phyloP scores from a whole-genome alignment of 2,797 vertebrate species.

The Cercopithecus mitis region DNA sequence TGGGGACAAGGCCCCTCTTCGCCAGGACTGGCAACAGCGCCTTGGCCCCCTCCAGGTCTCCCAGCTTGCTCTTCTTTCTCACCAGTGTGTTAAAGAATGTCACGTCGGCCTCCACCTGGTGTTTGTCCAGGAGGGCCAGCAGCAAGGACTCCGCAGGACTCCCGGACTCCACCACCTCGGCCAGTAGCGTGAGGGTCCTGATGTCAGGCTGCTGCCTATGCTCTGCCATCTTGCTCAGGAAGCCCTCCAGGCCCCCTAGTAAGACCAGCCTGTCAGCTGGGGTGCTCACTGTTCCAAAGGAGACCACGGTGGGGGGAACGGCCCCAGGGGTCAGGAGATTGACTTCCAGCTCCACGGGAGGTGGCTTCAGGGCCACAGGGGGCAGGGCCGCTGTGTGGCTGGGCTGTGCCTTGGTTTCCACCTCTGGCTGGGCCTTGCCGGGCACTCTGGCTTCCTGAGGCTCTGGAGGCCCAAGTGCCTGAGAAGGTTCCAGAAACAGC shows the following conservation, averaged over 20 bases:
- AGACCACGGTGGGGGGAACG: constrained; percentile 79
- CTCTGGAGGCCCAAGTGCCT: not conserved
- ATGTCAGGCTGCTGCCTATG: constrained; percentile 87
- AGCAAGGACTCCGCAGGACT: constrained; percentile 84
- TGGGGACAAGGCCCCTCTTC: constrained; percentile 85
- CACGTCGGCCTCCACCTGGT: constrained; percentile 88
- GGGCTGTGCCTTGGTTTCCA: not conserved
- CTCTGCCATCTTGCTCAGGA: constrained; percentile 91
- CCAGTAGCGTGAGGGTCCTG: constrained; percentile 92
- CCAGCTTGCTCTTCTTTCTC: constrained; percentile 88
- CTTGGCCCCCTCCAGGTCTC: constrained; percentile 91
- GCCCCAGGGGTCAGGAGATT: constrained; percentile 88
- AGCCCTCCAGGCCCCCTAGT: constrained; percentile 89
- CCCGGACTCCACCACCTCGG: constrained; percentile 87
- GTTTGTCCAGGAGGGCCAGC: constrained; percentile 84
- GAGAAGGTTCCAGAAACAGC: constrained; percentile 83
- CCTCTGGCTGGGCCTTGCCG: not conserved
- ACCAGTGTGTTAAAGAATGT: constrained; percentile 93
- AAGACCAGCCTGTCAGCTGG: constrained; percentile 88
- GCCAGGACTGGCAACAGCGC: constrained; percentile 88
- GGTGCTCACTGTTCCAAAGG: constrained; percentile 84
- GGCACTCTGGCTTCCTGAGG: not conserved
- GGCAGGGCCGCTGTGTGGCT: not conserved
- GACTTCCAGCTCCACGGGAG: not conserved
- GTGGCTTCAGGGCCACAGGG: constrained; percentile 55